Base-by-base conservation (phyloP, 2,888 invertebrate species). In the Ethmia dodecea region DNA sequence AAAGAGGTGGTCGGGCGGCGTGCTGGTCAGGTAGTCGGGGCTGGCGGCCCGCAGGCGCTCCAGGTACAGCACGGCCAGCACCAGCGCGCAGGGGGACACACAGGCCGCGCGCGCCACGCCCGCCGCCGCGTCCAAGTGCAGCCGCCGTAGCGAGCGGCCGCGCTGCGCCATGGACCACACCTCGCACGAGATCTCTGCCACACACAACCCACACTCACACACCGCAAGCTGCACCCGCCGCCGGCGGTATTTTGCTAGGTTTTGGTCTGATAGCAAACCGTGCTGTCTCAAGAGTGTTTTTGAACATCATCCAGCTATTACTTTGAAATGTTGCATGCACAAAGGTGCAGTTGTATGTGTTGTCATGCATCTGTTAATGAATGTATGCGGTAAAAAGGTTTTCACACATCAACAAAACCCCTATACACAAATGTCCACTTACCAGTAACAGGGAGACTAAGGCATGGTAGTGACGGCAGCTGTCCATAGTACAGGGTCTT, bases 1-100 rank as follows among this genome's bases (percentile, higher is more conserved):
- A 78, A 98, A 98, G 39, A 99, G 89, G 70, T 98, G 97, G 16
- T 95, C 93, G 15, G 98, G 97, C 16, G 94, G 91, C 31, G 96
- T 91, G 56, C 89, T 87, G 52, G 92, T 89, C 42, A 98, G 88
- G 77, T 97, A 98, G 49, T 93, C 91, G 0, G 94, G 93, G 84
- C 96, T 94, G 55, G 89, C 88, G 42, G 88, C 87, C 68, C 94
- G 92, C 35, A 99, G 89, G 47, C 98, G 90, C 81, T 98, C 97
- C 55, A 98, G 88, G 79, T 99, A 99, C 28, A 98, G 89, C 61
- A 99, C 88, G 15, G 98, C 97, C 58, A 98, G 89, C 52, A 98
- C 94, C 35, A 99, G 89, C 9, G 97, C 95, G 69, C 96, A 96
- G 0, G 98, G 97, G 5, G 96, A 95, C 46, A 96, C 93, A 71